A percentile compares a stretch with the other conserved stretches of the same genome.
Conservation (phyloP, 2,888 invertebrate genomes). For the Drosophila mimetica region DNA sequence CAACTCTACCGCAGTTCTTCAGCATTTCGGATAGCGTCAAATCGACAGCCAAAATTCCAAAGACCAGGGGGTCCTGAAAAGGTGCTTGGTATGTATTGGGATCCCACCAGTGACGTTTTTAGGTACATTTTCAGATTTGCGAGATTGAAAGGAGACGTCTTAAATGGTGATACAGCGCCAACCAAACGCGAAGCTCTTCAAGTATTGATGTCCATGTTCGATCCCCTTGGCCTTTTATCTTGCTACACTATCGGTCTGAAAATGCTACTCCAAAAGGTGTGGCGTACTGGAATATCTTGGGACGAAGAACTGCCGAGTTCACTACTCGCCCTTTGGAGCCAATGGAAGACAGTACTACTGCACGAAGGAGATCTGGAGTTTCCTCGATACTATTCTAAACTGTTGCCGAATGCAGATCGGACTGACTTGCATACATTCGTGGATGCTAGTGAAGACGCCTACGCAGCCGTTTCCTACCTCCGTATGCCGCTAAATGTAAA, state of each 20-base stretch:
- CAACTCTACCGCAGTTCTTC: slow-evolving; percentile 1
- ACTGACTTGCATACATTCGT: neutral
- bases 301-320: too few relatives aligned
- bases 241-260: neutral
- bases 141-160: too few relatives aligned
- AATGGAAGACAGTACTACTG: neutral
- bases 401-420: neutral
- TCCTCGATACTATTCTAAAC: neutral
- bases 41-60: too few relatives aligned
- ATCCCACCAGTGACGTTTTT: neutral
- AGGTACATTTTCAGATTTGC: too few relatives aligned
- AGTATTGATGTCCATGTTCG: too few relatives aligned
- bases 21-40: neutral
- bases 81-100: neutral
- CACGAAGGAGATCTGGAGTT: neutral
- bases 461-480: neutral
- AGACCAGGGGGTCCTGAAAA: neutral
- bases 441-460: neutral
- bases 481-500: neutral
- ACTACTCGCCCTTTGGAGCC: too few relatives aligned
- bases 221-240: neutral
- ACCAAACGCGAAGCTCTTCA: too few relatives aligned
- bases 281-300: neutral
- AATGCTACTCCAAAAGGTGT: neutral
- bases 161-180: too few relatives aligned